Base-by-base conservation (phyloP, 2,797 vertebrate genomes). In the Crenichthys baileyi region DNA sequence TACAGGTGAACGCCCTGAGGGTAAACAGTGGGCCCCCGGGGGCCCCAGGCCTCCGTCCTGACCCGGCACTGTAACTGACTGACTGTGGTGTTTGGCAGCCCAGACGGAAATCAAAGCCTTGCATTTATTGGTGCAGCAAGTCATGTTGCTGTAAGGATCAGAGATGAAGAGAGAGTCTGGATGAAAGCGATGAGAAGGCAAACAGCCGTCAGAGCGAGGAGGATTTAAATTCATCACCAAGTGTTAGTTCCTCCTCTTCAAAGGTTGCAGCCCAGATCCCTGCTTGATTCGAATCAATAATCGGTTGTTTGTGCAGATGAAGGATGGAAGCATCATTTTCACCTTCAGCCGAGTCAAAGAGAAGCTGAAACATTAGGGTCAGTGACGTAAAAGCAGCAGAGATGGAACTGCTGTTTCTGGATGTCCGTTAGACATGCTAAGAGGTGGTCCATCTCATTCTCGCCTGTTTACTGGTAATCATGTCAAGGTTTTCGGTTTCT, bases 41-140 rank as follows among this genome's bases (percentile, higher is more conserved):
- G 82, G 75, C 82, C 81, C 67, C 50, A 41, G 24, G 41, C 67
- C 89, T 87, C 71, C 65, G n/a, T 76, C 55, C 83, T 91, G 93
- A 93, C 93, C 92, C 79, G 58, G 80, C 83, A 55, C 88, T 81
- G 75, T 77, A 78, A 92, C 95, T 92, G 92, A 91, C 89, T 92
- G 90, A 75, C 84, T 95, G 94, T 95, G 91, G 93, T 93, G 89
- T 92, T 96, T 96, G 95, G 95, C 95, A 87, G 36, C 48, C 55
- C 53, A 2, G 51, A 61, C 86, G 91, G 94, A 95, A 95, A 95
- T 93, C 92, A 75, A 93, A 93, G 91, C 92, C 88, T 84, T 91
- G 88, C 92, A 92, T 95, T 94, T 94, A 93, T 95, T 94, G 89
- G 93, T 94, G 94, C 92, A 91, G 81, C 53, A 89, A 90, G 89